Conservation (phyloP, 2,888 invertebrate species). For the Drepanosiphum platanoidis region DNA sequence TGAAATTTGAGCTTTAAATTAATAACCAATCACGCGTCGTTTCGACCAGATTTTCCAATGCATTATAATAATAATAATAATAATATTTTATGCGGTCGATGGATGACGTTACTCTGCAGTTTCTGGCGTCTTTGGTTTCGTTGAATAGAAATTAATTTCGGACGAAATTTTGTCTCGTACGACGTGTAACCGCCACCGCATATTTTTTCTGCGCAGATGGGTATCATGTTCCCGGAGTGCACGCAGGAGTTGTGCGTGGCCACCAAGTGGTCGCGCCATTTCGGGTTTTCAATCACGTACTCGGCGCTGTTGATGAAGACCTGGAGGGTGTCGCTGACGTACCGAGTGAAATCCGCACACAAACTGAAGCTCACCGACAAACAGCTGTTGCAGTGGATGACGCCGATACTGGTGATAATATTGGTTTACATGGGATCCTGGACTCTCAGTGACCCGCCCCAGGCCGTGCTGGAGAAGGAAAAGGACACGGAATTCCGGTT, state of each 20-base stretch:
- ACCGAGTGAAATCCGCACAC: constrained; percentile 92
- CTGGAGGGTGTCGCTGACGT: constrained; percentile 92
- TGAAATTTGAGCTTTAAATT: too few relatives aligned
- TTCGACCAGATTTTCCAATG: too few relatives aligned
- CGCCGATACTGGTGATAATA: constrained; percentile 89
- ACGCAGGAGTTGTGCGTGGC: constrained; percentile 87
- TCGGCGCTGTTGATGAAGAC: constrained; percentile 93
- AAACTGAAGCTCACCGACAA: constrained; percentile 93
- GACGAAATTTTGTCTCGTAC: too few relatives aligned
- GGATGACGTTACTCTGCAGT: too few relatives aligned
- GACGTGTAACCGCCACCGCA: too few relatives aligned
- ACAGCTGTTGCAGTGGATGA: constrained; percentile 91
- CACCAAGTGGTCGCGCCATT: constrained; percentile 91
- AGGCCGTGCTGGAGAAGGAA: constrained; percentile 78
- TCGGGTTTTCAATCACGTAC: constrained; percentile 93
- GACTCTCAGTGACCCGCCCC: constrained; percentile 88
- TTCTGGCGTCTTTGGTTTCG: too few relatives aligned
- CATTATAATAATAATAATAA: too few relatives aligned
- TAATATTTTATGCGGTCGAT: too few relatives aligned
- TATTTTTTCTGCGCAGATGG: constrained; percentile 78
- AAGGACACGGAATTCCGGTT: constrained; percentile 86
- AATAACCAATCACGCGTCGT: too few relatives aligned
- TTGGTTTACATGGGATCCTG: constrained; percentile 88
- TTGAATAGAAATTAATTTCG: too few relatives aligned
- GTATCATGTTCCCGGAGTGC: constrained; percentile 88